Evolutionary conservation across 2,888 invertebrate genomes (phyloP).

Genomic region (Leucoptera coffeella): DNA sequence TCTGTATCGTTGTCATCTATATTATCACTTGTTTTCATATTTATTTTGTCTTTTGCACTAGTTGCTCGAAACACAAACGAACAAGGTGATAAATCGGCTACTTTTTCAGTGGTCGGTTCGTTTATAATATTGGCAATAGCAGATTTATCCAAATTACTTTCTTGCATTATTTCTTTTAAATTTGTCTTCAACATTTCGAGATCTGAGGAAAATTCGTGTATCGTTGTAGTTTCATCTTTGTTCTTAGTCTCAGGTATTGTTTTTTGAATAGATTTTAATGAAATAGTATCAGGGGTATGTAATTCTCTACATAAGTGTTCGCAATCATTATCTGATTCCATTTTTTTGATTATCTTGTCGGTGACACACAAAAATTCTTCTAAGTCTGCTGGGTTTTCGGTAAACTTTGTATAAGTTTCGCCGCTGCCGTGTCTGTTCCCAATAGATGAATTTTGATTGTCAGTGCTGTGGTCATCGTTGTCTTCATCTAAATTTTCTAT

Average conservation of each 20-base stretch:
- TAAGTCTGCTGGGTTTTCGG: conserved; percentile 29
- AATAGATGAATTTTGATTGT: conserved; percentile 12
- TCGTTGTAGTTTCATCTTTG: conserved; percentile 11
- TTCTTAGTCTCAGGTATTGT: conserved; percentile 7
- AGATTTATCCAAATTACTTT: too few species aligned
- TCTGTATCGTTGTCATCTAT: too few species aligned
- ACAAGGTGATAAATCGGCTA: too few species aligned
- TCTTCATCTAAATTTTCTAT: not conserved
- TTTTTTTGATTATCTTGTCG: conserved; percentile 24
- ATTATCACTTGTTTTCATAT: too few species aligned
- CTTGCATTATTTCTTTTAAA: conserved; percentile 23
- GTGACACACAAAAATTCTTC: conserved; percentile 38
- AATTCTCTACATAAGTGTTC: conserved; percentile 16
- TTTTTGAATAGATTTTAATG: conserved; percentile 29
- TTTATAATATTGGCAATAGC: too few species aligned
- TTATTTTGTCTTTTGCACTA: too few species aligned
- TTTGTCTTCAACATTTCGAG: conserved; percentile 27
- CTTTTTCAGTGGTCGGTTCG: too few species aligned
- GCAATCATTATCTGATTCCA: conserved; percentile 7
- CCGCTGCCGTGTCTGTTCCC: conserved; percentile 29
- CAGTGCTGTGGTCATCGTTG: not conserved
- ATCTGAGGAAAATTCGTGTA: conserved; percentile 25
- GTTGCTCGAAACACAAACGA: too few species aligned
- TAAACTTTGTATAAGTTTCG: conserved; percentile 41
- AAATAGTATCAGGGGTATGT: conserved; percentile 33